Base-by-base conservation (phyloP, 2,113 vertebrate genomes). In the Monarcha castaneiventris region DNA sequence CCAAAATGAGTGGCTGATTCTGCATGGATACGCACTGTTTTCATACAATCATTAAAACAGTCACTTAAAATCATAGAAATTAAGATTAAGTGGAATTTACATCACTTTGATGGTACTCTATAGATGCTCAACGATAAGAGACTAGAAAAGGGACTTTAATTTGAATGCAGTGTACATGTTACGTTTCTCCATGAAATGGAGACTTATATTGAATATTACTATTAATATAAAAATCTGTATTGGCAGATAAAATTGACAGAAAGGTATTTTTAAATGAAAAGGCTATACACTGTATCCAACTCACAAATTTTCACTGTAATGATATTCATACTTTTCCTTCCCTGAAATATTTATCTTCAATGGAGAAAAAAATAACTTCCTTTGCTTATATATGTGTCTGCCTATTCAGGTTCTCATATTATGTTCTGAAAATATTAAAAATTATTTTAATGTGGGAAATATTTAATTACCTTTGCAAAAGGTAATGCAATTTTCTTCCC, bases 81-180 rank as follows among this genome's bases (percentile, higher is more conserved):
- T 58, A 63, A 68, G 6, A 39, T 71, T 67, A 39, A 10, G 16
- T 59, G 21, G 16, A 81, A 75, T 19, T 69, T 71, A 12, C 12
- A 51, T 59, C n/a, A 16, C 12, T 61, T 63, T 23, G 25, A n/a
- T 71, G 12, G 4, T 16, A 66, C 11, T 67, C 3, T 51, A 11
- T 5, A 41, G 26, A 8, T 43, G 3, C 41, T 71, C 84, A 91
- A 27, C 39, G 44, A 16, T 13, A 41, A 61, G 26, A 59, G 4
- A 30, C 2, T 62, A 33, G 48, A 52, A 52, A 74, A 13, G 7
- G 8, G 5, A 17, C 5, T 56, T 80, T n/a, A 46, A 43, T 84
- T 86, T 61, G 8, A 14, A 27, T n/a, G 13, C 16, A 43, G 13
- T 18, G 4, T 25, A 37, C 4, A 15, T 0, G 0, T 61, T 61